phyloP scores from a whole-genome alignment of 1,140 invertebrate genomes.

The Pseudomyrmex gracilis region DNA sequence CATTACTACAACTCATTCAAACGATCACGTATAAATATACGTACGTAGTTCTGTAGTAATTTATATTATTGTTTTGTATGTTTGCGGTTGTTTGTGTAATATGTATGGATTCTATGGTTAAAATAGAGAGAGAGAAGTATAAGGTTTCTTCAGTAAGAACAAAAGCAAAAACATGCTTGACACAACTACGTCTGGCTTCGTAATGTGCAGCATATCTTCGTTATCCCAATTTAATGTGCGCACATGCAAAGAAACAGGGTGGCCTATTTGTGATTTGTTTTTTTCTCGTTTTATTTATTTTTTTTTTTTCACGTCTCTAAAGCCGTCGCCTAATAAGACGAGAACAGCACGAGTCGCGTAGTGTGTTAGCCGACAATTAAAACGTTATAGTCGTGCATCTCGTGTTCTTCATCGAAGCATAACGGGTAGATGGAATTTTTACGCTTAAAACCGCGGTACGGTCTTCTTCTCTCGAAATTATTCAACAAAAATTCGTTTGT shows the following conservation, averaged over 20 bases:
- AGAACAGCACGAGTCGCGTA: conserved; percentile 60
- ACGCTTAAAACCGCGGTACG: conserved; percentile 33
- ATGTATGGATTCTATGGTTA: no score
- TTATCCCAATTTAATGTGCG: conserved; percentile 64
- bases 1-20: not conserved
- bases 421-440: conserved; percentile 75
- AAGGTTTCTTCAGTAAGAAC: not conserved
- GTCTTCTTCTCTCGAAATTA: not conserved
- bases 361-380: conserved; percentile 72
- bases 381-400: conserved; percentile 71
- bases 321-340: conserved; percentile 68
- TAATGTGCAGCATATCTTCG: conserved; percentile 44
- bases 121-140: no score
- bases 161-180: not conserved
- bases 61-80: no score
- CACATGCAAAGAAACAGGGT: conserved; percentile 40
- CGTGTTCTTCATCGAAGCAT: conserved; percentile 73
- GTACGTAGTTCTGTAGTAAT: no score
- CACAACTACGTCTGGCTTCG: not conserved
- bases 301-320: conserved; percentile 55
- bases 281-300: no score
- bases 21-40: no score
- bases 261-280: conserved; percentile 56
- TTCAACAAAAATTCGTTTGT: conserved; percentile 35
- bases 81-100: no score